Evolutionary conservation across 92 coral and sea anemone genomes (phyloP).

Genomic region (Pocillopora grandis): DNA sequence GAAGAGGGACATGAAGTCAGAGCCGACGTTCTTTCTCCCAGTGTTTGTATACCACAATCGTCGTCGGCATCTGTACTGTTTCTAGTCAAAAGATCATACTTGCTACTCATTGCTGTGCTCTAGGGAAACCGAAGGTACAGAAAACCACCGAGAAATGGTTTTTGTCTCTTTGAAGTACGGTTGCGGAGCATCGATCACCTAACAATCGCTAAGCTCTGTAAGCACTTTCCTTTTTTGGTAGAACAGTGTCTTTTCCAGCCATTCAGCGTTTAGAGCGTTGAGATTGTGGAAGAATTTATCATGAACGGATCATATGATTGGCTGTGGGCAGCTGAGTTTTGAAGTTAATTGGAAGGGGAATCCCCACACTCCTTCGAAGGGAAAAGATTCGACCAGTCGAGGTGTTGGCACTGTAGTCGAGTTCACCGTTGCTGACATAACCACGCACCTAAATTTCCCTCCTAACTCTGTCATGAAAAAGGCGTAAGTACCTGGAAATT

Average conservation of each 20-base stretch:
- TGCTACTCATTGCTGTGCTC: neutral
- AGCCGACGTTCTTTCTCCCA: neutral
- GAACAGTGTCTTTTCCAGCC: neutral
- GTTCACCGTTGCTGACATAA: neutral
- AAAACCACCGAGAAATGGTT: neutral
- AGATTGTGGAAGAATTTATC: neutral
- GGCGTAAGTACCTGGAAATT: too few relatives aligned
- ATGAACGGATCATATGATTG: neutral
- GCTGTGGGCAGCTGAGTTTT: neutral
- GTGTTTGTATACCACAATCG: neutral
- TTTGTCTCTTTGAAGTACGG: too few relatives aligned
- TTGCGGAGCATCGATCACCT: too few relatives aligned
- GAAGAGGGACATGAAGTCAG: neutral
- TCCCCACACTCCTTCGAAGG: neutral
- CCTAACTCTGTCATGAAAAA: neutral
- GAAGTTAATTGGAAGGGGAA: conserved; percentile 2
- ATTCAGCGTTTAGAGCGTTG: neutral
- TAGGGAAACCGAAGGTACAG: neutral
- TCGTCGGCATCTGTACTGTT: neutral
- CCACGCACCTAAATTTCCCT: neutral
- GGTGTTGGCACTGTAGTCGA: neutral
- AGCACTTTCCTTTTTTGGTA: neutral
- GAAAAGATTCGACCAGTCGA: neutral
- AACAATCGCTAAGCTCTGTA: too few relatives aligned
- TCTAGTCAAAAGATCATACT: neutral